These are phyloP conservation scores for Melieria picta DNA, from an alignment of 2,888 invertebrate genomes.

Conservation along the genomic window DNA sequence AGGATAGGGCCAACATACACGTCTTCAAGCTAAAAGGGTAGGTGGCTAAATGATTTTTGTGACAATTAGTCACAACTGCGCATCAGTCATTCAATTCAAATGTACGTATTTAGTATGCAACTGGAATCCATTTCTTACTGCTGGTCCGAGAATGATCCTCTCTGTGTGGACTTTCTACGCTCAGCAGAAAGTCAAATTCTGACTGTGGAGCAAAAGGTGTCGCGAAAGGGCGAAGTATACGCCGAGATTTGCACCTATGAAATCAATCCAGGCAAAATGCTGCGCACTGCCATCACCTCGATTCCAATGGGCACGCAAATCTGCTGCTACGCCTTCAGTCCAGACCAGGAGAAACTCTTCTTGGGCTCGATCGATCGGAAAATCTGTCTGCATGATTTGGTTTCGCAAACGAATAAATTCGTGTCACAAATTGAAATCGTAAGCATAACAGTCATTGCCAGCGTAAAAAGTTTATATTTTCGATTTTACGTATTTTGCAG, in stretches of 20 bases:
- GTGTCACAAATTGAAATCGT: slow-evolving; percentile 81
- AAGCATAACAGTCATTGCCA: slow-evolving; percentile 60
- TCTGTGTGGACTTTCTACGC: slow-evolving; percentile 82
- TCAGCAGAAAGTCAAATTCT: slow-evolving; percentile 77
- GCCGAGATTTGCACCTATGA: slow-evolving; percentile 77
- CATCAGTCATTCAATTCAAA: not conserved
- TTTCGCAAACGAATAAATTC: slow-evolving; percentile 78
- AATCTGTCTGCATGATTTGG: slow-evolving; percentile 80
- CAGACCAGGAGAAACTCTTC: slow-evolving; percentile 78
- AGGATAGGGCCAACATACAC: slow-evolving; percentile 89
- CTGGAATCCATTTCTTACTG: slow-evolving; percentile 82
- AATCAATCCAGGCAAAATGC: slow-evolving; percentile 69
- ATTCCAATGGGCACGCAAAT: slow-evolving; percentile 78
- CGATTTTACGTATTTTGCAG: slow-evolving; percentile 57
- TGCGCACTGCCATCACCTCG: slow-evolving; percentile 74
- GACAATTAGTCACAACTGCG: not conserved
- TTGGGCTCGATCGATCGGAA: slow-evolving; percentile 88
- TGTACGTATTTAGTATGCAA: slow-evolving; percentile 70
- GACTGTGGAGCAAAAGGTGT: slow-evolving; percentile 84
- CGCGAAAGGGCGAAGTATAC: slow-evolving; percentile 75
- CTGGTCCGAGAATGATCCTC: slow-evolving; percentile 87
- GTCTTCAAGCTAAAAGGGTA: slow-evolving; percentile 80
- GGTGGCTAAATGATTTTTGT: slow-evolving; percentile 38
- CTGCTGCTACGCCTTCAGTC: slow-evolving; percentile 74
- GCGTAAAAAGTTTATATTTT: not conserved